Evolutionary conservation across 2,888 invertebrate genomes (phyloP).

Genomic region (Thecocarcelia acutangulata): DNA sequence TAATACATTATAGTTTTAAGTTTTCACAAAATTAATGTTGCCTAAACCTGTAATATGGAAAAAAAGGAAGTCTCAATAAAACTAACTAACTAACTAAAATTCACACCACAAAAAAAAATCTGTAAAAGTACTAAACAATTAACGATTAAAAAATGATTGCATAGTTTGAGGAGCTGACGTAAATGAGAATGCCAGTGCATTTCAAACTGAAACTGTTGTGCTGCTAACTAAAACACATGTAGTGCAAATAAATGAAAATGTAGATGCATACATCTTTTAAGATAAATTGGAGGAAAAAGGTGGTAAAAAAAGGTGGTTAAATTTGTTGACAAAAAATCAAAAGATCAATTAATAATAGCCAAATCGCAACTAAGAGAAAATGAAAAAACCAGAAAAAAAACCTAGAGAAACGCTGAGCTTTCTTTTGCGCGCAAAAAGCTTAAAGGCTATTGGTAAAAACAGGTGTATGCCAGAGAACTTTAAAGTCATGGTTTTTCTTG

Average conservation of each 20-base stretch:
- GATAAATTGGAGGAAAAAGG: not conserved
- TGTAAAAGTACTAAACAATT: not conserved
- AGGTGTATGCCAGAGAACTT: not conserved
- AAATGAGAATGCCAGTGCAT: not conserved
- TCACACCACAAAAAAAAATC: not conserved
- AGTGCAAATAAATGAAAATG: not conserved
- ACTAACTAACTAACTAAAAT: too few species aligned
- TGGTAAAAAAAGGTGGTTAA: not conserved
- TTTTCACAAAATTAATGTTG: too few species aligned
- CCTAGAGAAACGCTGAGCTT: not conserved
- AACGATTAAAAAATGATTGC: not conserved
- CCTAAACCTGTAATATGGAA: too few species aligned
- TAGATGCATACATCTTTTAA: not conserved
- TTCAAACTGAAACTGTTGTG: not conserved
- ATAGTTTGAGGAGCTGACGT: not conserved
- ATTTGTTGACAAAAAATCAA: not conserved
- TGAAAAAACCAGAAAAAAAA: not conserved
- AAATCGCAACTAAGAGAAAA: not conserved
- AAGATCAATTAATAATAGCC: not conserved
- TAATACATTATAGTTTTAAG: too few species aligned
- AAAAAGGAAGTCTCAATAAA: too few species aligned
- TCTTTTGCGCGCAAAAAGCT: not conserved
- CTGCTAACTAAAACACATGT: not conserved
- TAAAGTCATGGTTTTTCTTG: too few species aligned
- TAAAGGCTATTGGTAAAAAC: not conserved